Evolutionary conservation across 2,888 invertebrate genomes (phyloP).

Genomic region (Schrankia costaestrigalis): DNA sequence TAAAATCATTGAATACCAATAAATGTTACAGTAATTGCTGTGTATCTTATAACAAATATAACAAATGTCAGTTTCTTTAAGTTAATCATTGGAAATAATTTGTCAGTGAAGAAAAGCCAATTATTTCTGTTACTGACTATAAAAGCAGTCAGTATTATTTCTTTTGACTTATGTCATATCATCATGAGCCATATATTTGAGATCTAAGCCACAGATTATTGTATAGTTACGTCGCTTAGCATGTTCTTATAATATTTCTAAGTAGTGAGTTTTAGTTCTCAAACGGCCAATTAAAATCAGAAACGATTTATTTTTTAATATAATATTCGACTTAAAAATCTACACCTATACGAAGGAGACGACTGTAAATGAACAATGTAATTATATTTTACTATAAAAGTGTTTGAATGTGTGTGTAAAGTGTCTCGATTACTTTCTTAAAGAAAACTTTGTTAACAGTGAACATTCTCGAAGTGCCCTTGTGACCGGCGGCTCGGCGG

Average conservation of each 20-base stretch:
- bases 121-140: too few relatives aligned
- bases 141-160: too few relatives aligned
- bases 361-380: conserved; percentile 16
- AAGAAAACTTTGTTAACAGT: conserved; percentile 37
- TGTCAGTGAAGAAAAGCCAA: too few relatives aligned
- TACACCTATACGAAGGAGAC: conserved; percentile 6
- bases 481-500: conserved; percentile 72
- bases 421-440: conserved; percentile 50
- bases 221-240: too few relatives aligned
- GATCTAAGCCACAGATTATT: too few relatives aligned
- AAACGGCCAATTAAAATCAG: conserved; percentile 8
- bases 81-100: too few relatives aligned
- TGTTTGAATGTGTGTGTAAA: conserved; percentile 43
- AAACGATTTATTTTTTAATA: conserved; percentile 2
- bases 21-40: too few relatives aligned
- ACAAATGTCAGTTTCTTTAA: too few relatives aligned
- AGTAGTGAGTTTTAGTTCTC: conserved; percentile 8
- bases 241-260: background rate
- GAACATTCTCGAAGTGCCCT: conserved; percentile 72
- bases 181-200: too few relatives aligned
- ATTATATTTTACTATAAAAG: conserved; percentile 34
- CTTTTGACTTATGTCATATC: too few relatives aligned
- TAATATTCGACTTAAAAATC: conserved; percentile 1
- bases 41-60: too few relatives aligned
- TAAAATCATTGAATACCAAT: too few relatives aligned